phyloP scores from a whole-genome alignment of 2,888 invertebrate genomes.

The Drosophila melanosoma region DNA sequence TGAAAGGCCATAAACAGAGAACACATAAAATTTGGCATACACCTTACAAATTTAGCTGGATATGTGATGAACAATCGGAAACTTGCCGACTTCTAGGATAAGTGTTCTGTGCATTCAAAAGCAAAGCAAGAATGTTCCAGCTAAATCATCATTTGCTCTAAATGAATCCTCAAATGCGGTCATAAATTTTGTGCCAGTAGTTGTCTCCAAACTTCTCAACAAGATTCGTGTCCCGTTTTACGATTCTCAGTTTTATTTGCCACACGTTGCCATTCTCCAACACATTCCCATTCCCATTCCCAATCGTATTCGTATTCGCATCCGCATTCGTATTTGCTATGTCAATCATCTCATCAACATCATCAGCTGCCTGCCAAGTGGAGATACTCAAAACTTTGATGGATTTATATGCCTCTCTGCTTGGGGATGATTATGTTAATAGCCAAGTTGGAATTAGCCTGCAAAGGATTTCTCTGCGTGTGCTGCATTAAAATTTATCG shows the following conservation, averaged over 20 bases:
- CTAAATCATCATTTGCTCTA: constrained; percentile 45
- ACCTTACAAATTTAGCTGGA: constrained; percentile 32
- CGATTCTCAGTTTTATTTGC: constrained; percentile 64
- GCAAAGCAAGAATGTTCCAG: constrained; percentile 22
- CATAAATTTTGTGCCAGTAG: constrained; percentile 54
- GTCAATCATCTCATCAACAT: constrained; percentile 37
- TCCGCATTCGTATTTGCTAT: constrained; percentile 25
- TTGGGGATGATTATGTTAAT: constrained; percentile 61
- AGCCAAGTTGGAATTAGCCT: constrained; percentile 59
- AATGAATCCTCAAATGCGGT: constrained; percentile 53
- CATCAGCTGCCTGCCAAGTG: constrained; percentile 32
- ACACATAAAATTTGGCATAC: constrained; percentile 18
- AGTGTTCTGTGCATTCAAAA: constrained; percentile 14
- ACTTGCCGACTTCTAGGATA: constrained; percentile 27
- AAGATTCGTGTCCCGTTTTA: constrained; percentile 53
- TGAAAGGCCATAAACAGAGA: constrained; percentile 12
- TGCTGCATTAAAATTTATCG: constrained; percentile 68
- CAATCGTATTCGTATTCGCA: constrained; percentile 6
- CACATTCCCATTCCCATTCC: constrained; percentile 18
- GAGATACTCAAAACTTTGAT: constrained; percentile 63
- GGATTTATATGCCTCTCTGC: constrained; percentile 47
- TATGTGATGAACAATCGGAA: constrained; percentile 24
- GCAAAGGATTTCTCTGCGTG: constrained; percentile 57
- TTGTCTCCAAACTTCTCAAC: constrained; percentile 53
- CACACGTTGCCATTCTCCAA: constrained; percentile 55